These are phyloP conservation scores for Hiodon alosoides DNA, from an alignment of 2,113 vertebrate genomes.

Conservation along the genomic window DNA sequence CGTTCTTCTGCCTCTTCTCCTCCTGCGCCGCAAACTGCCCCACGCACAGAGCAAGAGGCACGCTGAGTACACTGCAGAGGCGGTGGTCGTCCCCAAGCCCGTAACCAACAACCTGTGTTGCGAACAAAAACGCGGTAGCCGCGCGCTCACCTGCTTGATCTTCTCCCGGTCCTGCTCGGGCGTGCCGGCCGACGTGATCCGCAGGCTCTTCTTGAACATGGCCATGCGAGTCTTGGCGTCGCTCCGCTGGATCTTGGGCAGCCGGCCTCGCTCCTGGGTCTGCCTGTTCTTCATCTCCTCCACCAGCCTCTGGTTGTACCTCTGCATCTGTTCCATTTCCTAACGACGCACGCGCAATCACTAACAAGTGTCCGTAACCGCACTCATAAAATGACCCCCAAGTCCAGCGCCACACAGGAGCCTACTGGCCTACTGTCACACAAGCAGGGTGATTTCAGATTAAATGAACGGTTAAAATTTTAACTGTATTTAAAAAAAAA, in stretches of 20 bases:
- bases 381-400: background rate
- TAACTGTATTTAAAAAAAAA: too few species aligned
- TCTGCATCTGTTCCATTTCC: constrained; percentile 98
- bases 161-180: constrained; percentile 93
- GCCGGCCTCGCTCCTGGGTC: constrained; percentile 82
- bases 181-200: constrained; percentile 84
- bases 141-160: constrained; percentile 79
- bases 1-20: constrained; percentile 95
- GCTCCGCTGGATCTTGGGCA: constrained; percentile 94
- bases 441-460: background rate
- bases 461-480: background rate
- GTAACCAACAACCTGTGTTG: background rate
- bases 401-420: background rate
- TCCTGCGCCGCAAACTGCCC: constrained; percentile 86
- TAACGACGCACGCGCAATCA: constrained; percentile 41
- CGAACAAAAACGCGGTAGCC: background rate
- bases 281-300: constrained; percentile 94
- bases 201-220: constrained; percentile 97
- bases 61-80: background rate
- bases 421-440: too few species aligned
- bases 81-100: background rate
- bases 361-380: background rate
- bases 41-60: constrained; percentile 7
- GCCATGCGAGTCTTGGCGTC: constrained; percentile 98
- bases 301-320: constrained; percentile 89